Base-by-base conservation (phyloP, 2,797 vertebrate genomes). In the Eospalax fontanierii region DNA sequence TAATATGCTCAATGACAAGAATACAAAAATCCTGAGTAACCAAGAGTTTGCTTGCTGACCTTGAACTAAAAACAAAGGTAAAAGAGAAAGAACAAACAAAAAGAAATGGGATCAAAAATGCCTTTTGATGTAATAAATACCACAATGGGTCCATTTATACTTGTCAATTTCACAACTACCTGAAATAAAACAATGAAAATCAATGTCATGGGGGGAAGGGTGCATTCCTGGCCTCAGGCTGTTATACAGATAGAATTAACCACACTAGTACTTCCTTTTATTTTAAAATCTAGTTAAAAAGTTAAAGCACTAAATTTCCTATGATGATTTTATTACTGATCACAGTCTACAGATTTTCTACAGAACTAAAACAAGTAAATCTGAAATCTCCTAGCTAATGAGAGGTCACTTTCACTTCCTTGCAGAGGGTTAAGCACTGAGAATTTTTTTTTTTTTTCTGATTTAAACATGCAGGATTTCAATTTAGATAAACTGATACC, bases 401-500 rank as follows among this genome's bases (percentile, higher is more conserved):
- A 97, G 93, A 97, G 97, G 95, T 78, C 88, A 81, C 97, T 95
- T 94, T 91, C 87, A 93, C 97, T 97, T 95, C 84, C 89, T 94
- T n/a, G 97, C 50, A 84, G 93, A 97, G 96, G 96, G 97, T 95
- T 97, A 97, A 88, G 91, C 92, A 91, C 85, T 75, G 78, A 97
- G 94, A 95, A 89, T n/a, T n/a, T n/a, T n/a, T n/a, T n/a, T n/a
- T n/a, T 92, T 26, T 97, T 97, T 98, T 96, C 97, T 96, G 96
- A 96, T 97, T 96, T 95, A 97, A 95, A 97, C 90, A 97, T 40
- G 89, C 80, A 97, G 96, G 96, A 92, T 84, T 93, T 97, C 97
- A 91, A 87, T 96, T 97, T 96, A 97, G 96, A 97, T 90, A 97
- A 95, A 98, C 93, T 96, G 96, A 96, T 96, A 97, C 92, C 96